Base-by-base conservation (phyloP, 2,888 invertebrate species). In the Agonopterix heracliana region DNA sequence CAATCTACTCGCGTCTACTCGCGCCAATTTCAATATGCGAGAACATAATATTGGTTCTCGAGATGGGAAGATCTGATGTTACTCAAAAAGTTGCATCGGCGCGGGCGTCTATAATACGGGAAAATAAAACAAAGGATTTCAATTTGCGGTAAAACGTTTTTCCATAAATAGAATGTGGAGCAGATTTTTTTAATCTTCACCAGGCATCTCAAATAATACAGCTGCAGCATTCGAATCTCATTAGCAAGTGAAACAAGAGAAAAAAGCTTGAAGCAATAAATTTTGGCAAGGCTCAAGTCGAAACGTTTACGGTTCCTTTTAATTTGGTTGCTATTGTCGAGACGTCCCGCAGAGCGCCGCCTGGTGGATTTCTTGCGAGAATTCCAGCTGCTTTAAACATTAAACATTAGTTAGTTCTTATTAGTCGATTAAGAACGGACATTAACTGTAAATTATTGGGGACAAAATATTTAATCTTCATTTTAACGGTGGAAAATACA, bases 241-340 rank as follows among this genome's bases (percentile, higher is more conserved):
- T 88, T 87, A 87, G 85, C 73, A 74, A 78, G 69, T 70, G 72
- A 81, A 84, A 85, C 74, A 83, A 83, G 77, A 79, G 76, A 81
- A 81, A 83, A 83, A 84, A 81, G 64, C 74, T 75, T 61, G 58
- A 60, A 72, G 81, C 74, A 81, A 88, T 87, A 87, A 88, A 88
- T 87, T 88, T 87, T 82, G 81, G 86, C 86, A 78, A 79, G 79
- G 78, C 81, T 78, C 81, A 83, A 84, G 81, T 83, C 78, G 76
- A 82, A 85, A 82, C 83, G 76, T 84, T 87, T 86, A 83, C 84
- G 83, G 83, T 84, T 83, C 73, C 82, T 83, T 88, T 87, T 87
- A 88, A 88, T 88, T 87, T 85, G 85, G 85, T 81, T 81, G 81
- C 80, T 74, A 86, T 87, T 87, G 87, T 87, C 76, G 76, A 70